A percentile compares a stretch with the other conserved stretches of the same genome.
Conservation (phyloP, 2,888 invertebrate genomes). For the Sabatieria punctata region DNA sequence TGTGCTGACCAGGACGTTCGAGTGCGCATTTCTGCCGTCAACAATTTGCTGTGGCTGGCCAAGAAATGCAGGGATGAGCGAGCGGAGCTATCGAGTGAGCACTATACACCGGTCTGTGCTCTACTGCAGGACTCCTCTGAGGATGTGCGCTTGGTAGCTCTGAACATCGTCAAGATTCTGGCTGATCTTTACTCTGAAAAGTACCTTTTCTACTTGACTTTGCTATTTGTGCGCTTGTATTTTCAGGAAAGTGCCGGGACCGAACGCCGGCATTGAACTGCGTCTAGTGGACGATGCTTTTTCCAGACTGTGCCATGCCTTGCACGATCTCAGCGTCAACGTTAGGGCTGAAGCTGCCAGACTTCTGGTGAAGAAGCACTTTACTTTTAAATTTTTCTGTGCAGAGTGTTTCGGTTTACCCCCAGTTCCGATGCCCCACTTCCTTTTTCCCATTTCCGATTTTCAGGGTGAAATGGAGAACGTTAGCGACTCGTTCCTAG, state of each 20-base stretch:
- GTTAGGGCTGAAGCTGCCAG: conserved; percentile 40
- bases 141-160: conserved; percentile 66
- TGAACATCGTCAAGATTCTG: conserved; percentile 66
- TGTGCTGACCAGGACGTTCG: conserved; percentile 70
- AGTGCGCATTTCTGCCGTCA: conserved; percentile 70
- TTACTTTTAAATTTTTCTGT: background rate
- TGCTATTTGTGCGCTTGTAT: too few relatives aligned
- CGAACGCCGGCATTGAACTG: conserved; percentile 61
- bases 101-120: conserved; percentile 51
- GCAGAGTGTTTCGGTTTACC: too few relatives aligned
- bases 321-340: conserved; percentile 75
- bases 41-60: conserved; percentile 51
- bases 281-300: conserved; percentile 88
- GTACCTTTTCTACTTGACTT: too few relatives aligned
- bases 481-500: conserved; percentile 70
- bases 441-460: background rate
- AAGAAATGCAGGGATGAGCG: conserved; percentile 46
- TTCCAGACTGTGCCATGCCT: conserved; percentile 74
- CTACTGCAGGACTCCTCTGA: conserved; percentile 81
- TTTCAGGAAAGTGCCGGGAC: conserved; percentile 48
- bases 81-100: conserved; percentile 55
- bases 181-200: conserved; percentile 71
- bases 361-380: conserved; percentile 14
- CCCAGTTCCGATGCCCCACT: too few relatives aligned
- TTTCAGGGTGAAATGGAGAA: conserved; percentile 56